Evolutionary conservation across 2,113 vertebrate species (phyloP).

Genomic region (Trogon surrucura): DNA sequence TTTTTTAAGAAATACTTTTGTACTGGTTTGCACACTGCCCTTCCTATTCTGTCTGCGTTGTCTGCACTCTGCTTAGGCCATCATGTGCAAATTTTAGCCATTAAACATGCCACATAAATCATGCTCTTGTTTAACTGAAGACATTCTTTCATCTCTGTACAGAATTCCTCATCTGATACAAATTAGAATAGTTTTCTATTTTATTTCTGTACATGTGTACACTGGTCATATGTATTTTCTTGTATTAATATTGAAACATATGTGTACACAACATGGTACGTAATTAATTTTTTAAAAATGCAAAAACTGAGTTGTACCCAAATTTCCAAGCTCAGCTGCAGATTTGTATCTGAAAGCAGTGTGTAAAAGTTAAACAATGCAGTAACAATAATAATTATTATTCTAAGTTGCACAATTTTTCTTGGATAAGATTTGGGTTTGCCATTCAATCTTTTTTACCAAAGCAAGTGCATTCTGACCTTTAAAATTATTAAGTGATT

Average conservation of each 20-base stretch:
- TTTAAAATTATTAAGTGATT: neutral
- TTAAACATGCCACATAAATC: neutral
- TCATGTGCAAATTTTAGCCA: neutral
- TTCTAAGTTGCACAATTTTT: neutral
- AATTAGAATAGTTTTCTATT: neutral
- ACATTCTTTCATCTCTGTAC: neutral
- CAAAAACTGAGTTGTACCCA: neutral
- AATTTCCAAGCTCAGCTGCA: neutral
- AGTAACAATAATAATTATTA: neutral
- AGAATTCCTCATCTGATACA: neutral
- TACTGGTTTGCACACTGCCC: neutral
- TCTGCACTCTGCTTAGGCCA: neutral
- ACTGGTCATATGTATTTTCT: neutral
- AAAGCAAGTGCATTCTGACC: neutral
- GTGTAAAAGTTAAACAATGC: neutral
- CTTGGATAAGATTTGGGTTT: neutral
- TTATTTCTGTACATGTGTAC: neutral
- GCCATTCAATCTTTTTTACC: neutral
- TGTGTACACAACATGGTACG: neutral
- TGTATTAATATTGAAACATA: neutral
- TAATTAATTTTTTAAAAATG: accelerated
- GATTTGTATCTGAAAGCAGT: neutral
- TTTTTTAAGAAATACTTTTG: neutral
- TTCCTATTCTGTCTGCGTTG: neutral
- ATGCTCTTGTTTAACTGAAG: neutral